Base-by-base conservation (phyloP, 2,888 invertebrate genomes). In the Patella caerulea region DNA sequence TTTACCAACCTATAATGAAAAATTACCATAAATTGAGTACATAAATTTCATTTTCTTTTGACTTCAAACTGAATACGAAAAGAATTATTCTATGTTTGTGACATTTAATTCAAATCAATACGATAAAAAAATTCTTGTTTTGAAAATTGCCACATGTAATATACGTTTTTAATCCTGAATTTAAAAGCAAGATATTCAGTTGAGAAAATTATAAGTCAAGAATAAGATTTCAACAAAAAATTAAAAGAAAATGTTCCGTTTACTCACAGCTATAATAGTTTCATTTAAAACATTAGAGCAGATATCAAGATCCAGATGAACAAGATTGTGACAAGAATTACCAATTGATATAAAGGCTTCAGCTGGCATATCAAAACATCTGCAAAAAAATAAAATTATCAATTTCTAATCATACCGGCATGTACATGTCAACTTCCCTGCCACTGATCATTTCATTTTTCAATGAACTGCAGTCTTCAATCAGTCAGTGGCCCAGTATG, bases 271-370 rank as follows among this genome's bases (percentile, higher is more conserved):
- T 69, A 76, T 65, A 9, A 86, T 74, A 5, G 85, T 79, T 15
- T 72, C 72, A 74, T 88, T 86, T 45, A 86, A 83, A 14, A 87
- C 75, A 52, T 79, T 82, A 75, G 82, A 87, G 76, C 86, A 86
- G 45, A 85, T 85, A 70, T 86, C 88, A 14, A 89, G 72, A 69
- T 85, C 81, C 3, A 88, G 79, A 14, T 74, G 74, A 14, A 77
- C 75, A n/a, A 88, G 74, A 19, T 82, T 75, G 11, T 71, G 79
- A 74, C 86, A 86, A 34, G 75, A 59, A 9, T 76, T 72, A 5
- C 82, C 81, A 3, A 82, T 71, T 0, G 73, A 69, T 14, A 78
- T 72, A 76, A 88, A 83, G 4, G 83, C 82, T 71, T 78, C 81
- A 75, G 85, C 83, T 11, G 84, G 81, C 54, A 88, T 52, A 29